Percentiles rank a stretch among this genome's conserved stretches.
These are phyloP conservation scores for Ia io DNA, from an alignment of 2,113 vertebrate genomes.

Conservation along the genomic window DNA sequence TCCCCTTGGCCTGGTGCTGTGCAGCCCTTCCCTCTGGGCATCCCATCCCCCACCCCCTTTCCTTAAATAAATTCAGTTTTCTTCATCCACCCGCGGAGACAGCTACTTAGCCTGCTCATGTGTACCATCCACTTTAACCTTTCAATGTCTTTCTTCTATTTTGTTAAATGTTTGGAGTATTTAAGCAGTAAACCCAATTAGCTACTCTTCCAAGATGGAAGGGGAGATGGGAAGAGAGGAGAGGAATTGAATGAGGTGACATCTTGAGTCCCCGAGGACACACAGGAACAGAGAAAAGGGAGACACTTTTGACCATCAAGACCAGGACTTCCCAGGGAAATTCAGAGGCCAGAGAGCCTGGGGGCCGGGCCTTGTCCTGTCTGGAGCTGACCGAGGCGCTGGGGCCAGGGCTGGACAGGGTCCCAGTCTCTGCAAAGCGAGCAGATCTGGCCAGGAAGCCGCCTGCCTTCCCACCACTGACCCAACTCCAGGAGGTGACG, in stretches of 20 bases:
- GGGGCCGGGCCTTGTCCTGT: neutral
- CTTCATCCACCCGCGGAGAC: too few species aligned
- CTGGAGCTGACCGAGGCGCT: neutral
- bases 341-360: neutral
- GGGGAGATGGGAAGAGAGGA: neutral
- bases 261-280: neutral
- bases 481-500: accelerated
- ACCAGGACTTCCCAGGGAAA: neutral
- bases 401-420: neutral
- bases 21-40: too few species aligned
- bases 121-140: too few species aligned
- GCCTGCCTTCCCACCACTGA: neutral
- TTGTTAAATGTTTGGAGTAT: neutral
- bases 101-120: too few species aligned
- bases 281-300: too few species aligned
- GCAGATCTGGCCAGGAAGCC: neutral
- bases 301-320: neutral
- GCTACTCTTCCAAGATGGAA: neutral
- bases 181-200: neutral
- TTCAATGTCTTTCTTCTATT: neutral
- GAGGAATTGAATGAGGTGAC: neutral
- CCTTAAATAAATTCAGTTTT: too few species aligned
- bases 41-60: too few species aligned
- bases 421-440: neutral
- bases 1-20: too few species aligned